Evolutionary conservation across 2,888 invertebrate species (phyloP), one percentile per base, ranked within the genome.

Genomic region (Acrobasis repandana): DNA sequence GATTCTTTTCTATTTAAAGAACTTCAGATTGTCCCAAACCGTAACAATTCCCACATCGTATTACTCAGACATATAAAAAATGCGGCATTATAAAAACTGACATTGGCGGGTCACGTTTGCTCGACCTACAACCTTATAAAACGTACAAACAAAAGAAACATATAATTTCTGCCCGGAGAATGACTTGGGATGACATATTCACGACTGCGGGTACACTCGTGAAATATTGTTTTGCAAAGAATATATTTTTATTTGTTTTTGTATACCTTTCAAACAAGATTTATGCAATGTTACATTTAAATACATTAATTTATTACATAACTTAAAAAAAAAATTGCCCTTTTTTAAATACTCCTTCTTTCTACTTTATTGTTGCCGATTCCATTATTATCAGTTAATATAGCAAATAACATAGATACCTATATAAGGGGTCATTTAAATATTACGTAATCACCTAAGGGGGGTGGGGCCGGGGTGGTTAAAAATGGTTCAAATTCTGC

Each of bases 181-280:
- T 82, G 82, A 82, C 74, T 73, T 77, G 80, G 82, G 82, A 79
- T 79, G 82, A 81, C 82, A 81, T 50, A 58, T 63, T 58, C 60
- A 52, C 56, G 63, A 62, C 14, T 60, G 51, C 58, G 63, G 62
- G 60, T 50, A 51, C 62, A 64, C 66, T 69, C 65, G 67, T 67
- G 38, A 65, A 67, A 69, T 61, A 64, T 70, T 68, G 65, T 67
- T 65, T 61, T 62, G 56, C 58, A 61, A 36, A 11, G n/a, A 33
- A 49, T 54, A 15, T 52, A 36, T 28, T 59, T 51, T 48, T 15
- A 43, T 43, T 43, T 43, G 34, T 18, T 38, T 34, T 58, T 52
- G 33, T 52, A 52, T 52, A 15, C 15, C 11, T 52, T 52, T 36
- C n/a, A n/a, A 43, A 43, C 1, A 8, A 38, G 14, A 1, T 38